phyloP scores from a whole-genome alignment of 2,888 invertebrate species.

The Caradrina kadenii region DNA sequence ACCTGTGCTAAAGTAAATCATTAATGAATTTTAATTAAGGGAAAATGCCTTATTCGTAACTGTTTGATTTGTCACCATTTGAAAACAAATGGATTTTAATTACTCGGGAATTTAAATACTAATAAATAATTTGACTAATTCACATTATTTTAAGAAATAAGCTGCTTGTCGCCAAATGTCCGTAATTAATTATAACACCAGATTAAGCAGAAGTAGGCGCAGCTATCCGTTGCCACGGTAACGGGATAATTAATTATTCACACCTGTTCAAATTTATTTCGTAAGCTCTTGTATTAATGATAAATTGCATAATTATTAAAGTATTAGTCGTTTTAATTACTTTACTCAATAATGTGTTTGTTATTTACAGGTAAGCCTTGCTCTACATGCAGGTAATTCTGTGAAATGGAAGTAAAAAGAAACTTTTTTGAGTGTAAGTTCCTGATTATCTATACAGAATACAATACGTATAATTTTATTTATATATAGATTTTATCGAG shows the following conservation, averaged over 20 bases:
- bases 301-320: slow-evolving; percentile 33
- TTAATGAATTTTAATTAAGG: too few species aligned
- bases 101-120: not conserved
- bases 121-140: not conserved
- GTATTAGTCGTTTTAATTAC: slow-evolving; percentile 18
- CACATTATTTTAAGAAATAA: slow-evolving; percentile 1
- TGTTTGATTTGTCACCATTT: too few species aligned
- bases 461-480: too few species aligned
- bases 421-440: not conserved
- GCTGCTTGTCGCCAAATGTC: not conserved
- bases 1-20: too few species aligned
- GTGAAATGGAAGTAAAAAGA: not conserved
- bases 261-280: slow-evolving; percentile 47
- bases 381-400: not conserved
- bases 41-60: too few species aligned
- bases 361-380: slow-evolving; percentile 62
- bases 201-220: slow-evolving; percentile 22
- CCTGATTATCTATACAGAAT: too few species aligned
- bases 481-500: too few species aligned
- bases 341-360: slow-evolving; percentile 35
- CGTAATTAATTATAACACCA: slow-evolving; percentile 36
- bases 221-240: slow-evolving; percentile 31
- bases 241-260: slow-evolving; percentile 48
- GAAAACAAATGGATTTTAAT: too few species aligned
- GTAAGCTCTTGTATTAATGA: slow-evolving; percentile 19